Evolutionary conservation across 2,888 invertebrate genomes (phyloP), one percentile per base, ranked within the genome.

Genomic region (Azorinus chamasolen): DNA sequence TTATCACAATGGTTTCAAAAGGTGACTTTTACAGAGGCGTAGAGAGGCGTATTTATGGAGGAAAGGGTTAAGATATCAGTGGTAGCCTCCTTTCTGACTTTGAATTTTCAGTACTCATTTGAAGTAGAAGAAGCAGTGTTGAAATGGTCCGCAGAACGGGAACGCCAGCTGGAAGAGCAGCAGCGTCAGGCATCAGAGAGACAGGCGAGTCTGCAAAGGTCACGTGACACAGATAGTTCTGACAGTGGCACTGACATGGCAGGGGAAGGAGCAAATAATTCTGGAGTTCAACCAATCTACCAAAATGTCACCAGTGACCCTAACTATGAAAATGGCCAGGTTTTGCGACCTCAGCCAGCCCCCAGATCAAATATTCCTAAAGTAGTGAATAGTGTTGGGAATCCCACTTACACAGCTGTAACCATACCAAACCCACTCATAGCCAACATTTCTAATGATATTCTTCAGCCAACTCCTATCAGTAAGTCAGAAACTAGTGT

Each of bases 111-210:
- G 90, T 90, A 90, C 59, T 73, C 86, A 48, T 90, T 89, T 84
- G 87, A 88, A 16, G 87, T 88, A 24, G 90, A 90, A 58, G 88
- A 89, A 55, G 89, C 87, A 57, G 90, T 90, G 1, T 59, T 90
- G 43, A 85, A 86, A 69, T 90, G 89, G 89, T 88, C 89, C 14
- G 79, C 85, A 55, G 90, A 88, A 18, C 76, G 87, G 64, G 85
- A 87, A 54, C 75, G 83, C 48, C 86, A 87, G 45, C 61, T 68
- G 22, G 78, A 77, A 20, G 83, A 79, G 8, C 73, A 80, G 37
- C 59, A 65, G 48, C 50, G 64, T 18, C 64, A 71, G 43, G 62
- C 69, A 10, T 73, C 57, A 51, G 43, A 48, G 39, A 39, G 57
- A 22, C 41, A 59, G 18, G 48, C 51, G 39, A 32, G 32, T 32